Base-by-base conservation (phyloP, 2,797 vertebrate species). In the Sandelia bainsii region DNA sequence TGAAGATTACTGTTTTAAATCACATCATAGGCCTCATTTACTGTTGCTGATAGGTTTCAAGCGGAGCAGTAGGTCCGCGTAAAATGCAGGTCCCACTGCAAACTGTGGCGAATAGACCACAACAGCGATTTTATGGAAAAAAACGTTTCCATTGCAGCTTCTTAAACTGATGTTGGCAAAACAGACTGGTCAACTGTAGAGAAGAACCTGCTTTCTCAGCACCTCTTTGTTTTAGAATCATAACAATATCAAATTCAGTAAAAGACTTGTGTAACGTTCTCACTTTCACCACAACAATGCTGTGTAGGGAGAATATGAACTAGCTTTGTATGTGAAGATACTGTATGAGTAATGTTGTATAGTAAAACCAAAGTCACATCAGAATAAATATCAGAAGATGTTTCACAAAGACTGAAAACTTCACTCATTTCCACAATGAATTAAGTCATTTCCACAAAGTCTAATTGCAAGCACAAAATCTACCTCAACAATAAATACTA, bases 111-210 rank as follows among this genome's bases (percentile, higher is more conserved):
- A 69, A 70, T 32, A 69, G 52, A 77, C 32, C 59, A 59, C 63
- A 79, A 71, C 79, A 72, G 40, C 63, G 72, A 62, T 72, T 82
- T 80, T 37, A 53, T 66, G 56, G 51, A 72, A 81, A 77, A 52
- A 57, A 4, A 7, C 50, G 51, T 49, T 67, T 77, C 44, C 45
- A 64, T 29, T 67, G 53, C 72, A 84, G 65, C 29, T 61, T 54
- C 58, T 17, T 65, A 19, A 75, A 79, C 61, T 51, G 49, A 45
- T 89, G 82, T 82, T 91, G 85, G 72, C 84, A 89, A 82, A 90
- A 90, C 81, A 88, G 39, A 79, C 34, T 13, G 58, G 22, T 63
- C 66, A 76, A 71, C 80, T 70, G 65, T 49, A 54, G 73, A 73
- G 60, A 72, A 13, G 23, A 76, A 69, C 56, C 42, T 71, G 74